A percentile compares a stretch with the other conserved stretches of the same genome.
phyloP scores from a whole-genome alignment of 2,113 vertebrate genomes.

The Arenaria interpres region DNA sequence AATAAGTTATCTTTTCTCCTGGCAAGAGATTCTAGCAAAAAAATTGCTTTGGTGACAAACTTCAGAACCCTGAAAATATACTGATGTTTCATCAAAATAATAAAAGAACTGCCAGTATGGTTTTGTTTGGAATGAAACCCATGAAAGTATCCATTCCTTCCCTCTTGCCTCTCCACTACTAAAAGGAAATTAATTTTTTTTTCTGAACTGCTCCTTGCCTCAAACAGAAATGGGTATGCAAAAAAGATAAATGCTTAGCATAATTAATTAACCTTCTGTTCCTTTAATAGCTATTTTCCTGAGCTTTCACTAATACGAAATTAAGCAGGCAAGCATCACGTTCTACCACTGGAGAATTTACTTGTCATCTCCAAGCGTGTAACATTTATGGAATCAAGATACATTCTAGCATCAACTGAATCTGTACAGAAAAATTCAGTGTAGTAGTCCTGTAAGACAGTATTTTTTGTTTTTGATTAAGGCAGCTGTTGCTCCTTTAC shows the following conservation, averaged over 20 bases:
- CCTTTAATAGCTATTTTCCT: background rate
- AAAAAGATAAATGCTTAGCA: background rate
- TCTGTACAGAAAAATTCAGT: too few species aligned
- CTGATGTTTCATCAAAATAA: background rate
- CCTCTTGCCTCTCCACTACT: background rate
- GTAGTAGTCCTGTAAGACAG: background rate
- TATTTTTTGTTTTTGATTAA: background rate
- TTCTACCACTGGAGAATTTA: background rate
- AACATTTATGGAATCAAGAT: background rate
- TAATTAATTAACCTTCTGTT: background rate
- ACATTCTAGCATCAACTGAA: background rate
- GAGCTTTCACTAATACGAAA: background rate
- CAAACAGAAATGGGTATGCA: background rate
- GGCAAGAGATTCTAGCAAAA: slow-evolving; percentile 13
- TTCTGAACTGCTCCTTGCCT: background rate
- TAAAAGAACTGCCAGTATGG: background rate
- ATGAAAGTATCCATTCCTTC: rapidly evolving
- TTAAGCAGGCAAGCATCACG: background rate
- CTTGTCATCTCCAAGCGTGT: background rate
- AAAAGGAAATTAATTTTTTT: background rate
- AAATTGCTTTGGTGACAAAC: slow-evolving; percentile 4
- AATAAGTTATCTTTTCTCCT: slow-evolving; percentile 29
- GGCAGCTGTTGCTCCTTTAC: background rate
- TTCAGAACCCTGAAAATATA: background rate
- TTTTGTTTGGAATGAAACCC: background rate